Evolutionary conservation across 2,113 vertebrate species (phyloP), one percentile per base, ranked within the genome.

Genomic region (Hemibagrus wyckioides): DNA sequence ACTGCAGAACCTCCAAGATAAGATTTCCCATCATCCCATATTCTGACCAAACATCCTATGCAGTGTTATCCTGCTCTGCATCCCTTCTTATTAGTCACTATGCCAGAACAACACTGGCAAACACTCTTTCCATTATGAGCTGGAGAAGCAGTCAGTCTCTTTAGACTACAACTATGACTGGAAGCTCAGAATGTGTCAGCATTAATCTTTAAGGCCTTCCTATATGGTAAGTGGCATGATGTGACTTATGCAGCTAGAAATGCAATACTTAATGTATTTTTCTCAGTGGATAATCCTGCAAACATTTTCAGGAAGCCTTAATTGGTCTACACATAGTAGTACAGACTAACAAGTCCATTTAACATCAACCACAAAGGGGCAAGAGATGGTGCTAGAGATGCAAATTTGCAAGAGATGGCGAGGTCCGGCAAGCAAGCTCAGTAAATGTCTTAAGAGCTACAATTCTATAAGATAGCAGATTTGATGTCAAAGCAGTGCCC

Each of bases 121-220:
- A 76, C 56, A 63, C 52, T 41, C 21, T n/a, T 80, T 56, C 59
- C 8, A 63, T 19, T 67, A 36, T 7, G 4, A 48, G 61, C 10
- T 67, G n/a, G 2, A 71, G 25, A 84, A 17, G 41, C 39, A 21
- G 59, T 59, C 14, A 0, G 10, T 48, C 33, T 48, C 52, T 80
- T 25, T 44, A 10, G 17, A 15, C 15, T 80, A 56, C 56, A 77
- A 23, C 14, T 82, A 14, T 86, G 65, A 80, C 50, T 33, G 17
- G 76, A 54, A 19, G 5, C n/a, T 33, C 13, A 80, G 44, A 52
- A 61, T 69, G 44, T 25, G 17, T 61, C 67, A 36, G 44, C 56
- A 85, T 76, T 82, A 82, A 88, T 44, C 84, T 69, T 63, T 86
- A 15, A 79, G 30, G 25, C 19, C 39, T 73, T 52, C 30, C 73